A percentile compares a stretch with the other conserved stretches of the same genome.
phyloP scores from a whole-genome alignment of 1,140 invertebrate genomes.

The Diachasmimorpha longicaudata region DNA sequence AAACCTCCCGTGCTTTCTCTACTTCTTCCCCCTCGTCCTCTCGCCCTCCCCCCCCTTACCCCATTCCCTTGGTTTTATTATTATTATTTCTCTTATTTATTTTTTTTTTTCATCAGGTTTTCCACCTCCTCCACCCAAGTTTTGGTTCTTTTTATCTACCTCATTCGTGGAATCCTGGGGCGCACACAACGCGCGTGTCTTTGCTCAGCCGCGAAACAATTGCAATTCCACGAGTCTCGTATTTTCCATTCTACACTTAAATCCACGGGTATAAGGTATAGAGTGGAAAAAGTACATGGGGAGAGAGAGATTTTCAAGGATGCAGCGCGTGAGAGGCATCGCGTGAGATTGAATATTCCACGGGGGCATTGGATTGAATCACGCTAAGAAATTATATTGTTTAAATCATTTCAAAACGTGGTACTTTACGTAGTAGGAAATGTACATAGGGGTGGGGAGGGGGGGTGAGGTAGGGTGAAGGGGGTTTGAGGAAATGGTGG shows the following conservation, averaged over 20 bases:
- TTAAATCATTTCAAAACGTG: neutral
- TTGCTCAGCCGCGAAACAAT: neutral
- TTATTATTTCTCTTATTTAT: slow-evolving; percentile 3
- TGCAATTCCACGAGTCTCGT: slow-evolving; percentile 12
- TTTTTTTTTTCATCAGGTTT: slow-evolving; percentile 4
- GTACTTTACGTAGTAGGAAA: neutral
- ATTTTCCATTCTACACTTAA: slow-evolving; percentile 3
- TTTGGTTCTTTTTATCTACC: slow-evolving; percentile 1
- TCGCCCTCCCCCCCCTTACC: neutral
- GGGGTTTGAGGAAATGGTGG: too few species aligned
- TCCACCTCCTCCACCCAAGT: neutral
- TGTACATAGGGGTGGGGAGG: too few species aligned
- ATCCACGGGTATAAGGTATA: neutral
- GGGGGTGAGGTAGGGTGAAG: too few species aligned
- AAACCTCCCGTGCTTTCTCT: neutral
- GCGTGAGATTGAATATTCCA: slow-evolving; percentile 3
- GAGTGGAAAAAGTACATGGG: neutral
- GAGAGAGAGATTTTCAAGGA: neutral
- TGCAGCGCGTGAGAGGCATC: neutral
- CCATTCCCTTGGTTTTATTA: neutral
- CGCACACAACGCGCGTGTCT: slow-evolving; percentile 1
- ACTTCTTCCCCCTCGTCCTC: neutral
- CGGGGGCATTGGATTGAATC: slow-evolving; percentile 5
- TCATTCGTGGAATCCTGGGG: neutral
- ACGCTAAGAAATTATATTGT: slow-evolving; percentile 5